A percentile compares a stretch with the other conserved stretches of the same genome.
These are phyloP conservation scores for Dryocosmus kuriphilus DNA, from an alignment of 2,888 invertebrate genomes.

Conservation along the genomic window DNA sequence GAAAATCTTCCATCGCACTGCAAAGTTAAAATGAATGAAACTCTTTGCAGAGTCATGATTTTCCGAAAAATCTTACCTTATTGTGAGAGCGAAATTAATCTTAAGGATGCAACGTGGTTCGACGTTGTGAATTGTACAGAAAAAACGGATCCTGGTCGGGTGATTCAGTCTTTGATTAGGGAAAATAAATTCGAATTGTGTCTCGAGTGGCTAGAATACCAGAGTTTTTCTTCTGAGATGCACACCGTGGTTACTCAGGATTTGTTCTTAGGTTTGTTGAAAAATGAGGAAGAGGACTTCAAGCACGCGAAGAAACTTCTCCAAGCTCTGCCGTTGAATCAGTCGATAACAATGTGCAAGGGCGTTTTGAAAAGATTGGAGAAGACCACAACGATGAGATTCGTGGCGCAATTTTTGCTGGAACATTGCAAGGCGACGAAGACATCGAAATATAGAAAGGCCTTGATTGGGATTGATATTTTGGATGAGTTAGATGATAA, in stretches of 20 bases:
- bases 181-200: slow-evolving; percentile 83
- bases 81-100: slow-evolving; percentile 55
- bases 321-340: slow-evolving; percentile 80
- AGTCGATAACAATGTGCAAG: slow-evolving; percentile 82
- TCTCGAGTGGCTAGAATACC: slow-evolving; percentile 84
- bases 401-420: slow-evolving; percentile 82
- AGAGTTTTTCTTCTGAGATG: slow-evolving; percentile 81
- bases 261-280: slow-evolving; percentile 81
- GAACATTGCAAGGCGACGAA: slow-evolving; percentile 77
- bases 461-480: slow-evolving; percentile 84
- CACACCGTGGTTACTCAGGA: slow-evolving; percentile 80
- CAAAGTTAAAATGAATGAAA: slow-evolving; percentile 66
- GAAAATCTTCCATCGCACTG: slow-evolving; percentile 66
- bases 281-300: slow-evolving; percentile 76
- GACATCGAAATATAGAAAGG: slow-evolving; percentile 81
- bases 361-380: slow-evolving; percentile 82
- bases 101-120: slow-evolving; percentile 65
- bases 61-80: slow-evolving; percentile 72
- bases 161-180: slow-evolving; percentile 80
- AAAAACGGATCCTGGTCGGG: slow-evolving; percentile 79
- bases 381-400: slow-evolving; percentile 82
- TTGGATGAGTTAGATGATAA: slow-evolving; percentile 81
- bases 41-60: slow-evolving; percentile 67
- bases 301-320: slow-evolving; percentile 78
- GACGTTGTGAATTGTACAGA: slow-evolving; percentile 68